phyloP scores from a whole-genome alignment of 2,113 vertebrate genomes.

The Peromyscus californicus region DNA sequence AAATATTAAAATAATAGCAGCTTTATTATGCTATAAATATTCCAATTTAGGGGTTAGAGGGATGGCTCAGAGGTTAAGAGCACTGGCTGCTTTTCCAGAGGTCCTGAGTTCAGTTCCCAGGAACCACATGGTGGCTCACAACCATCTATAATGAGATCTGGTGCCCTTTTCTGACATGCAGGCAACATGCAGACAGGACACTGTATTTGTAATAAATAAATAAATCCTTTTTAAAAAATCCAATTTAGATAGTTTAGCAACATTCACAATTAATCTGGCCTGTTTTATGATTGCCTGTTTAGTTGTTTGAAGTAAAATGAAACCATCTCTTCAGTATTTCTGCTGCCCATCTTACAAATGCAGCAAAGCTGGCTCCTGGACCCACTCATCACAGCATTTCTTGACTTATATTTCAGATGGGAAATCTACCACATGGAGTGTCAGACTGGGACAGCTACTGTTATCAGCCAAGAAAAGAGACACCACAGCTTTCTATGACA shows the following conservation, averaged over 20 bases:
- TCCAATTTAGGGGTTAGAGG: neutral
- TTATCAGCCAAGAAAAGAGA: conserved; percentile 95
- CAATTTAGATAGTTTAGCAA: conserved; percentile 26
- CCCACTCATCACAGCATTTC: neutral
- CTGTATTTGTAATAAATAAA: too few species aligned
- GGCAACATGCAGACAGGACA: too few species aligned
- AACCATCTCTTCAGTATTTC: conserved; percentile 45
- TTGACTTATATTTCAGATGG: conserved; percentile 87
- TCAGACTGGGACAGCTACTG: conserved; percentile 94
- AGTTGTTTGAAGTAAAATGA: conserved; percentile 38
- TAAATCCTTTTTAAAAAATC: conserved; percentile 22
- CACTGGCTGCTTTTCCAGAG: too few species aligned
- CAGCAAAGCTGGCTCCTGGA: neutral
- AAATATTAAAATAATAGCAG: conserved; percentile 30
- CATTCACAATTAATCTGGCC: conserved; percentile 9
- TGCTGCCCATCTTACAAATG: conserved; percentile 45
- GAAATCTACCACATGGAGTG: conserved; percentile 95
- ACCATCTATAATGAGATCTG: too few species aligned
- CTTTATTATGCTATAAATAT: conserved; percentile 54
- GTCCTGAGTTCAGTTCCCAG: too few species aligned
- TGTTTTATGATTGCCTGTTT: conserved; percentile 31
- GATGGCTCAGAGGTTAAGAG: too few species aligned
- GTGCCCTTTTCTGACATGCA: too few species aligned
- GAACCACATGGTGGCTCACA: too few species aligned
- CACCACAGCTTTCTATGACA: conserved; percentile 90